Percentiles rank a stretch among this genome's conserved stretches.
Evolutionary conservation across 1,140 invertebrate genomes (phyloP).

Genomic region (Anagrus nilaparvatae): DNA sequence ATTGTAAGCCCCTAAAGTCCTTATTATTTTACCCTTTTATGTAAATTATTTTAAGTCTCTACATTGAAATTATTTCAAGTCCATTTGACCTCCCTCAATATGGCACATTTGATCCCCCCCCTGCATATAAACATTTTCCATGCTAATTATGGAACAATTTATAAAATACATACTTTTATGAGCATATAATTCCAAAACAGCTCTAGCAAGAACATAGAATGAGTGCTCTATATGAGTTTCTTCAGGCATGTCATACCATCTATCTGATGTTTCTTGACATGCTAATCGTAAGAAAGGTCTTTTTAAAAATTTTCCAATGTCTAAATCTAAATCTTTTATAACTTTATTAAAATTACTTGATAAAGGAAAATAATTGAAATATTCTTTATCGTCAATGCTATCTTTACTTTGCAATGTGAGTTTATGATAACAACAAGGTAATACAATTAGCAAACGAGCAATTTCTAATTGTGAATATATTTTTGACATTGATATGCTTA

Average conservation of each 20-base stretch:
- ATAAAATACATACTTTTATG: slow-evolving; percentile 39
- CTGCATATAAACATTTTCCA: no score
- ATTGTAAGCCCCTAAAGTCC: no score
- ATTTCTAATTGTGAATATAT: slow-evolving; percentile 55
- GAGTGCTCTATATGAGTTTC: slow-evolving; percentile 40
- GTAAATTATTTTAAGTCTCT: no score
- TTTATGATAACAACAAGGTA: slow-evolving; percentile 84
- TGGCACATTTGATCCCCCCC: no score
- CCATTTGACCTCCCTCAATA: no score
- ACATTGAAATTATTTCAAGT: no score
- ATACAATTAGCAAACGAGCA: slow-evolving; percentile 53
- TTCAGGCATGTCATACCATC: slow-evolving; percentile 36
- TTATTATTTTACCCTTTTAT: no score
- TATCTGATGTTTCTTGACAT: slow-evolving; percentile 42
- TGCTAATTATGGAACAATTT: no score
- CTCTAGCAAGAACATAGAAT: slow-evolving; percentile 49
- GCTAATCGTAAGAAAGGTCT: slow-evolving; percentile 58
- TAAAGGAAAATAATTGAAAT: slow-evolving; percentile 54
- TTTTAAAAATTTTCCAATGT: slow-evolving; percentile 38
- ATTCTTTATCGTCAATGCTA: slow-evolving; percentile 21
- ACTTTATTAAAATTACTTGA: slow-evolving; percentile 40
- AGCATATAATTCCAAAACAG: slow-evolving; percentile 48
- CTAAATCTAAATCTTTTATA: slow-evolving; percentile 27
- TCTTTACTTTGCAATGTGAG: slow-evolving; percentile 29
- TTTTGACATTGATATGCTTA: slow-evolving; percentile 60